phyloP scores from a whole-genome alignment of 2,113 vertebrate species.

The Callipepla squamata region DNA sequence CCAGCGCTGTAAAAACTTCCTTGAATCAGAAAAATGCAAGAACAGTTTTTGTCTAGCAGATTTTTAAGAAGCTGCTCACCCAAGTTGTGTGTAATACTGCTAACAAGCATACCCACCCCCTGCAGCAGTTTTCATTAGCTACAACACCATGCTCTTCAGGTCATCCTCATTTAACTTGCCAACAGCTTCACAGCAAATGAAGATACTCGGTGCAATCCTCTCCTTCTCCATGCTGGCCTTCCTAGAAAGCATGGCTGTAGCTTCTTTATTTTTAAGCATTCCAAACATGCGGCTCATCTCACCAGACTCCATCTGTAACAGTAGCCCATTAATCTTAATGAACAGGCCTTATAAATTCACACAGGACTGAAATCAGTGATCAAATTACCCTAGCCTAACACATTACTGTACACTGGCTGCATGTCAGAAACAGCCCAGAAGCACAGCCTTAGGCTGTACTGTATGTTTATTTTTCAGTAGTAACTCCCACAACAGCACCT shows the following conservation, averaged over 20 bases:
- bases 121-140: neutral
- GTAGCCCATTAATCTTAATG: neutral
- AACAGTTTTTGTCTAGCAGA: neutral
- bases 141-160: neutral
- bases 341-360: neutral
- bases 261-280: neutral
- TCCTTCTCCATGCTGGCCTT: neutral
- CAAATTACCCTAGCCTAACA: neutral
- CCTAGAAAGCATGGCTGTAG: neutral
- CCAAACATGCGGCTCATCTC: neutral
- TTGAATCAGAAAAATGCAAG: neutral
- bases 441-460: accelerated
- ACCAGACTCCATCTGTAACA: neutral
- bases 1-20: neutral
- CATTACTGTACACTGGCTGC: neutral
- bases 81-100: neutral
- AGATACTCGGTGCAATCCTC: accelerated
- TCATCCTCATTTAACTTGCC: neutral
- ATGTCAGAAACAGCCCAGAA: neutral
- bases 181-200: neutral
- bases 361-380: neutral
- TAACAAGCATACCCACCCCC: neutral
- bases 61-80: neutral
- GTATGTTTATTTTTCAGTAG: neutral
- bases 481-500: neutral